These are phyloP conservation scores for Jordanella pulchra DNA, from an alignment of 2,797 vertebrate genomes.

Conservation along the genomic window DNA sequence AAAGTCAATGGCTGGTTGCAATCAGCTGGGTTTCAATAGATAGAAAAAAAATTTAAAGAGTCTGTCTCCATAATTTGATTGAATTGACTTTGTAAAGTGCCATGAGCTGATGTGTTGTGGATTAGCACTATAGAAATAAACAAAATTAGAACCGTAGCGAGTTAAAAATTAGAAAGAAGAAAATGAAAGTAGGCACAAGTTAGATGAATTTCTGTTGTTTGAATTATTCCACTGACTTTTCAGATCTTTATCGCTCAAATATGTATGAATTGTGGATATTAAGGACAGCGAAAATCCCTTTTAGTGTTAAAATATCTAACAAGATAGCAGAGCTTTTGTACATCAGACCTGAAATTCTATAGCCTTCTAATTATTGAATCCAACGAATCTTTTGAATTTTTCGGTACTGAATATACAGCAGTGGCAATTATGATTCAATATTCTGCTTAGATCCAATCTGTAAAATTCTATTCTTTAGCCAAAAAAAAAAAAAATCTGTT, in stretches of 20 bases:
- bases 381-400: neutral
- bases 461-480: neutral
- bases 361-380: neutral
- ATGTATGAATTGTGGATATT: neutral
- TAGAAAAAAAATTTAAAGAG: too few species aligned
- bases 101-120: too few species aligned
- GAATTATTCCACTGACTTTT: neutral
- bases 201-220: neutral
- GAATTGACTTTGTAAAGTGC: too few species aligned
- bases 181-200: too few species aligned
- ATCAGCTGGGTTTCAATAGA: too few species aligned
- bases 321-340: neutral
- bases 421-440: neutral
- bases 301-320: neutral
- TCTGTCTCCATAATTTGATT: too few species aligned
- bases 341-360: neutral
- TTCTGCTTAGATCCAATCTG: neutral
- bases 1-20: too few species aligned
- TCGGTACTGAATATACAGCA: neutral
- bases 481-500: too few species aligned
- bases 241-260: neutral
- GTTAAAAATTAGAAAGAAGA: too few species aligned
- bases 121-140: too few species aligned
- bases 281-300: neutral
- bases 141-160: too few species aligned